Evolutionary conservation across 2,797 vertebrate species (phyloP), one percentile per base, ranked within the genome.

Genomic region (Neoniphon sammara): DNA sequence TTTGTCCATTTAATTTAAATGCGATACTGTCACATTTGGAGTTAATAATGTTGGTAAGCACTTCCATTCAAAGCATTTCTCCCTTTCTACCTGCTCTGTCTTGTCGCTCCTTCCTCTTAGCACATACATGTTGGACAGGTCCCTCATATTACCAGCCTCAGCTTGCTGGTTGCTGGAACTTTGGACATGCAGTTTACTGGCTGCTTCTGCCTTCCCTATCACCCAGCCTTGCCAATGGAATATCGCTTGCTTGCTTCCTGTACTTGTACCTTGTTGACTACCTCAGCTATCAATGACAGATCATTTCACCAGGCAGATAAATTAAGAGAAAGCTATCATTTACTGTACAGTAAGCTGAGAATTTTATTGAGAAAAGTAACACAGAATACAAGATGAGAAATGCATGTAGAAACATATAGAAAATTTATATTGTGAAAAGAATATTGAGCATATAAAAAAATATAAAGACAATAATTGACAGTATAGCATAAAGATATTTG

Each of bases 131-230:
- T n/a, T 27, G 58, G 57, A 56, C 23, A 18, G 46, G 30, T 34
- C 30, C 10, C 3, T 49, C 39, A 66, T 58, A 3, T 42, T 56
- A 9, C 21, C 18, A 8, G 14, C 54, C 62, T 66, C 27, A 46
- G 15, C 34, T 25, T 5, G 75, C 52, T 77, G 76, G 62, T 58
- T 56, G 65, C 27, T 42, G 1, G 70, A 52, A 42, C 11, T 8
- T 70, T 63, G 25, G 60, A 68, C 60, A 56, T 67, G 53, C 75
- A 9, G 6, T 0, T 2, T 14, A 60, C 52, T 83, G 52, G 46
- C 52, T 18, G 0, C 56, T 70, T 34, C 21, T 12, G 30, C 14
- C 70, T 34, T 30, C 25, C 57, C 46, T 17, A 21, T 21, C 12
- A 30, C 36, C 18, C 59, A 60, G 44, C 18, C 47, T 14, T 30